A percentile compares a stretch with the other conserved stretches of the same genome.
phyloP scores from a whole-genome alignment of 2,888 invertebrate species.

The Sesamia inferens region DNA sequence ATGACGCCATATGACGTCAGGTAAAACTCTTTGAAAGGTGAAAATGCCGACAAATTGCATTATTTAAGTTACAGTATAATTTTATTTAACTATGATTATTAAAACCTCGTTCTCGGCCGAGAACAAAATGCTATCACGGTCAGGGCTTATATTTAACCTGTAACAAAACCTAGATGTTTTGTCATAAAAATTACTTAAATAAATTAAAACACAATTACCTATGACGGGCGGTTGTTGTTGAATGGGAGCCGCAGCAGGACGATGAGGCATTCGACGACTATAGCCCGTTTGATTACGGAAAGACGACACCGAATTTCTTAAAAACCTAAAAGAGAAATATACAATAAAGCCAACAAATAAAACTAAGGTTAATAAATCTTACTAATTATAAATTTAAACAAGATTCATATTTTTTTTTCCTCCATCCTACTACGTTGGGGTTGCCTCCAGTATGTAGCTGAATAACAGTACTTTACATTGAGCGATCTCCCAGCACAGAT shows the following conservation, averaged over 20 bases:
- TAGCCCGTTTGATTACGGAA: constrained; percentile 98
- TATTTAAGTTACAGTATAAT: too few species aligned
- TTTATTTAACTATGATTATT: too few species aligned
- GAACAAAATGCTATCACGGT: too few species aligned
- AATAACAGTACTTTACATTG: too few species aligned
- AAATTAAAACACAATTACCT: constrained; percentile 64
- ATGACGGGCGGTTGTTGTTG: constrained; percentile 68
- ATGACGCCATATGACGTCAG: too few species aligned
- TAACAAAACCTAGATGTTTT: neutral
- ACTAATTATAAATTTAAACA: neutral
- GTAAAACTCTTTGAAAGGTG: too few species aligned
- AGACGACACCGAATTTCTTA: constrained; percentile 96
- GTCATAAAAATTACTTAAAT: neutral
- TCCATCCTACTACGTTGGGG: too few species aligned
- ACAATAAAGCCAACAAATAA: neutral
- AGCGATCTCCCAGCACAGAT: too few species aligned
- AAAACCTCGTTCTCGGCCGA: too few species aligned
- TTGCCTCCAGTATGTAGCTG: too few species aligned
- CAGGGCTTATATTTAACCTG: too few species aligned
- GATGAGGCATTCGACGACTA: constrained; percentile 87
- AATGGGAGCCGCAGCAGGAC: constrained; percentile 74
- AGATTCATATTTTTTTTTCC: neutral
- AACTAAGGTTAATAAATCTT: constrained; percentile 1
- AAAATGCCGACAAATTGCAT: too few species aligned
- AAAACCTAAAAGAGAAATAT: constrained; percentile 89